Evolutionary conservation across 2,113 vertebrate genomes (phyloP).

Genomic region (Hydropotes inermis): DNA sequence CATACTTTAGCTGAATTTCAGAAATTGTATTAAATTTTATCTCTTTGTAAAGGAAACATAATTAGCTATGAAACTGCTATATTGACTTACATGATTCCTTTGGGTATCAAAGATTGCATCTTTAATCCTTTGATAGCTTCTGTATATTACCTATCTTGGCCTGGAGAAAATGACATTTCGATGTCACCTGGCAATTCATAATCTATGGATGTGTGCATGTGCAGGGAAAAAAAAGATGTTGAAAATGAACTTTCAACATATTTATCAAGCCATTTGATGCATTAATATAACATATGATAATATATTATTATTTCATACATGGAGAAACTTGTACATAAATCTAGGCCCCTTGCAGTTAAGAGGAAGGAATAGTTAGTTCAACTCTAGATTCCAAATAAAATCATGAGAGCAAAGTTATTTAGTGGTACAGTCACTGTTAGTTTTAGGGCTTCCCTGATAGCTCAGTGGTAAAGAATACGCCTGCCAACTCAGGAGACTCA

Average conservation of each 20-base stretch:
- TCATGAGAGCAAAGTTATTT: neutral
- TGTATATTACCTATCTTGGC: neutral
- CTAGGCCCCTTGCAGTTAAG: neutral
- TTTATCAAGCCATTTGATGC: neutral
- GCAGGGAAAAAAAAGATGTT: neutral
- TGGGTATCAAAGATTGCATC: neutral
- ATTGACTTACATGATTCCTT: neutral
- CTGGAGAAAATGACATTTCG: neutral
- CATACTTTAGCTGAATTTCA: neutral
- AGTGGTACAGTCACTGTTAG: neutral
- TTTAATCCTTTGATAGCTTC: neutral
- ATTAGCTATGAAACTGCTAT: neutral
- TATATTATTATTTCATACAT: neutral
- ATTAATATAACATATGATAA: neutral
- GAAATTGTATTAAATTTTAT: neutral
- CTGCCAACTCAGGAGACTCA: neutral
- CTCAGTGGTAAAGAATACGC: neutral
- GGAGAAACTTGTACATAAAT: neutral
- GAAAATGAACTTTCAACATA: neutral
- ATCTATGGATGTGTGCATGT: neutral
- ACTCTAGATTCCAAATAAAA: neutral
- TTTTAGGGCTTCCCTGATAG: neutral
- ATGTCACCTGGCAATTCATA: neutral
- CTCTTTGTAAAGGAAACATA: neutral
- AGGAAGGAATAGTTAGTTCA: conserved; percentile 13